Evolutionary conservation across 2,888 invertebrate species (phyloP).

Genomic region (Auanema sp.): DNA sequence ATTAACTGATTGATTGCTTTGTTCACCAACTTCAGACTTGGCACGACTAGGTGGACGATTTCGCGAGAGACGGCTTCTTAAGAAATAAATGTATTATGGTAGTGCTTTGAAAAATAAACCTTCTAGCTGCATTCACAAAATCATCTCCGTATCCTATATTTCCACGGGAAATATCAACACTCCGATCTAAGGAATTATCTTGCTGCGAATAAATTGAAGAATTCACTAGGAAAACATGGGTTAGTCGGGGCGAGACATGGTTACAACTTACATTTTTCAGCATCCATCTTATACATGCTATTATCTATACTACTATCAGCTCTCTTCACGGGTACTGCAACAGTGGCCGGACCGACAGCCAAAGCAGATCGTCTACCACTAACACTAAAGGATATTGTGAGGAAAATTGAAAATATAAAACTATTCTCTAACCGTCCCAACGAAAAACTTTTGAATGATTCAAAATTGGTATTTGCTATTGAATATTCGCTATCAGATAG

Average conservation of each 20-base stretch:
- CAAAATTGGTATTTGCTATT: too few relatives aligned
- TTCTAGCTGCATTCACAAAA: slow-evolving; percentile 22
- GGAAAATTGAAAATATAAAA: neutral
- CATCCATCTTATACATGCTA: too few relatives aligned
- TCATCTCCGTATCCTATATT: slow-evolving; percentile 22
- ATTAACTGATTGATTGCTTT: neutral
- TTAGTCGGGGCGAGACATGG: neutral
- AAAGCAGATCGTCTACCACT: slow-evolving; percentile 18
- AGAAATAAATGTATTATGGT: neutral
- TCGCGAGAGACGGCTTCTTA: slow-evolving; percentile 17
- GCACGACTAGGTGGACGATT: slow-evolving; percentile 21
- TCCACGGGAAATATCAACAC: slow-evolving; percentile 9
- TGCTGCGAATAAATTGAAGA: slow-evolving; percentile 11
- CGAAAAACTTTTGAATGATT: too few relatives aligned
- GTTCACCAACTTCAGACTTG: slow-evolving; percentile 18
- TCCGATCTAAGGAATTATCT: slow-evolving; percentile 14
- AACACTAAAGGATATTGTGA: slow-evolving; percentile 7
- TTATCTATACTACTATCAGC: too few relatives aligned
- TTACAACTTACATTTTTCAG: too few relatives aligned
- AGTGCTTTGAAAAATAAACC: neutral
- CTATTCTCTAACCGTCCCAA: too few relatives aligned
- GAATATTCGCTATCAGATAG: too few relatives aligned
- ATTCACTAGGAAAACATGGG: slow-evolving; percentile 5
- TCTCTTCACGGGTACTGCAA: too few relatives aligned
- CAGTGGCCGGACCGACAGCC: neutral